Percentiles rank a stretch among this genome's conserved stretches.
Conservation (phyloP, 1,140 invertebrate species). For the Magallana angulata region DNA sequence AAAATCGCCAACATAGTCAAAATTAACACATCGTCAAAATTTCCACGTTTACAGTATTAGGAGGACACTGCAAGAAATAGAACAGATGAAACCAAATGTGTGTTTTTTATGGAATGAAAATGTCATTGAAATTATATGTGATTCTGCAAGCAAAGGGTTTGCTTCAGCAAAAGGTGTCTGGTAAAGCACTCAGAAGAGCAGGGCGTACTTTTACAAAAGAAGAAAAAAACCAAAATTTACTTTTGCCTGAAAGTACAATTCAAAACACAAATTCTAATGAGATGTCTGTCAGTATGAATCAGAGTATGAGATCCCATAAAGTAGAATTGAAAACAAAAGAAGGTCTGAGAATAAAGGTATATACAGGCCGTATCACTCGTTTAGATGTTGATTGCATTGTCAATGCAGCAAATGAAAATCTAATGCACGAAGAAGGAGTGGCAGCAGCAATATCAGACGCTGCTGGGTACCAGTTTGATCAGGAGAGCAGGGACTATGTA, state of each 20-base stretch:
- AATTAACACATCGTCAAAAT: too few species aligned
- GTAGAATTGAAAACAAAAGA: background rate
- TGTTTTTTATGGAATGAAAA: too few species aligned
- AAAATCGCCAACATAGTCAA: too few species aligned
- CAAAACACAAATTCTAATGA: too few species aligned
- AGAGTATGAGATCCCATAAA: background rate
- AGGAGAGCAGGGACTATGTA: slow-evolving; percentile 61
- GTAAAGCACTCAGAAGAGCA: too few species aligned
- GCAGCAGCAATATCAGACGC: slow-evolving; percentile 87
- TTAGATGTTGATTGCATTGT: slow-evolving; percentile 93
- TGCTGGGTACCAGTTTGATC: slow-evolving; percentile 54
- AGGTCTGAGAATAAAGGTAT: slow-evolving; percentile 58
- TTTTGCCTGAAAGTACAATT: too few species aligned
- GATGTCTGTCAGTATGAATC: background rate
- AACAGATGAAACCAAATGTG: too few species aligned
- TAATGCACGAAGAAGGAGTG: slow-evolving; percentile 90
- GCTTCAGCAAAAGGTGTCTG: too few species aligned
- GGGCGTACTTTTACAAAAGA: background rate
- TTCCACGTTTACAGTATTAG: too few species aligned
- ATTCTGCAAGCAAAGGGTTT: too few species aligned
- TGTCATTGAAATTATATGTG: too few species aligned
- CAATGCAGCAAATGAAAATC: slow-evolving; percentile 90
- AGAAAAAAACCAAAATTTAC: background rate
- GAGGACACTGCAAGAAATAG: too few species aligned
- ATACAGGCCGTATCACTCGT: slow-evolving; percentile 88